These are phyloP conservation scores for Orientallactaga bullata DNA, from an alignment of 2,113 vertebrate genomes.

Conservation along the genomic window DNA sequence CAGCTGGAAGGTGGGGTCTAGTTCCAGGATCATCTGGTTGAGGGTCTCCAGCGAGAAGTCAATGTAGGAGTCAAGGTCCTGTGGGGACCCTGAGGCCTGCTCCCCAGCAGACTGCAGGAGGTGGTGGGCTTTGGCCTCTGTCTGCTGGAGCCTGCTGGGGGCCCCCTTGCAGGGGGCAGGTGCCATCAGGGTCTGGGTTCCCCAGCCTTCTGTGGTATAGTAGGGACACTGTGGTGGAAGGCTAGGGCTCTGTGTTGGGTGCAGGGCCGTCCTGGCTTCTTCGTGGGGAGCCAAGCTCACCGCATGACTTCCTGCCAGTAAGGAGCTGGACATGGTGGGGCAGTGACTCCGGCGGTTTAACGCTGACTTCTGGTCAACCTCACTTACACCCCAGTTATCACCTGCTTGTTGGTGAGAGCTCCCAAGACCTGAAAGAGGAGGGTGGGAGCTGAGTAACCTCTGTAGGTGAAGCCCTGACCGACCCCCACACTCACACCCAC, in stretches of 20 bases:
- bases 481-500: fast-evolving
- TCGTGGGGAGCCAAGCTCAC: slow-evolving; percentile 47
- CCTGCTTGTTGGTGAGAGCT: background rate
- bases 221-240: slow-evolving; percentile 64
- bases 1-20: slow-evolving; percentile 81
- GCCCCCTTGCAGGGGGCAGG: background rate
- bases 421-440: slow-evolving; percentile 58
- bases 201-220: slow-evolving; percentile 80
- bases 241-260: slow-evolving; percentile 36
- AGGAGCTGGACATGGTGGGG: slow-evolving; percentile 66
- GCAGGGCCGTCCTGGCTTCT: slow-evolving; percentile 66
- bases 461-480: background rate
- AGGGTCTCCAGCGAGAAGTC: slow-evolving; percentile 79
- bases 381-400: background rate
- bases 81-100: slow-evolving; percentile 1
- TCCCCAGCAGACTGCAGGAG: slow-evolving; percentile 12
- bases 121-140: slow-evolving; percentile 8
- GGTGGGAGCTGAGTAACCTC: slow-evolving; percentile 19
- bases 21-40: slow-evolving; percentile 82
- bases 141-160: slow-evolving; percentile 36
- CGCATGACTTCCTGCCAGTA: slow-evolving; percentile 63
- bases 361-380: background rate
- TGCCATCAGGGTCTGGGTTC: slow-evolving; percentile 63
- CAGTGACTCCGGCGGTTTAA: background rate
- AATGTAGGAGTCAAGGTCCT: slow-evolving; percentile 69